These are phyloP conservation scores for Karalla daura DNA, from an alignment of 2,797 vertebrate species.

Conservation along the genomic window DNA sequence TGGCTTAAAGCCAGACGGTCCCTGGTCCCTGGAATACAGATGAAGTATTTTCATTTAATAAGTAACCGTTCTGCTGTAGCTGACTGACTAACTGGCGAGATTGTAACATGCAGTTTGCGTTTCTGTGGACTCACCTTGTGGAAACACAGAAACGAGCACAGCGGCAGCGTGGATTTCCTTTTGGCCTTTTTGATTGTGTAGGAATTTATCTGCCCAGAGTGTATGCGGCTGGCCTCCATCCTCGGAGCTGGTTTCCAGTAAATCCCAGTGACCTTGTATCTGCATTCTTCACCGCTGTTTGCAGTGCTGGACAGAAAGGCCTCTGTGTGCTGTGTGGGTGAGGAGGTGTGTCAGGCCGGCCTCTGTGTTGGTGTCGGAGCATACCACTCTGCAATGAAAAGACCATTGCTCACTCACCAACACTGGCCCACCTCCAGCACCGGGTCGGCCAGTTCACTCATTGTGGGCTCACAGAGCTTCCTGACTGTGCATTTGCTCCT, in stretches of 20 bases:
- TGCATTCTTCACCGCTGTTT: constrained; percentile 22
- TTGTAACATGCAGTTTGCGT: not conserved
- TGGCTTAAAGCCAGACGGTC: too few relatives aligned
- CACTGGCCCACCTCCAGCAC: constrained; percentile 51
- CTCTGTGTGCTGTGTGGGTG: constrained; percentile 19
- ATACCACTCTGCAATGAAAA: constrained; percentile 38
- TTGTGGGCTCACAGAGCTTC: constrained; percentile 40
- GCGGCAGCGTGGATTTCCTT: not conserved
- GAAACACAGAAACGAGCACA: not conserved
- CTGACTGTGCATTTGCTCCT: constrained; percentile 33
- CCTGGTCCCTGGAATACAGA: too few relatives aligned
- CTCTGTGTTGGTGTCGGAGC: constrained; percentile 37
- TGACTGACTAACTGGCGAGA: too few relatives aligned
- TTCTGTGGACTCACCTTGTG: constrained; percentile 1
- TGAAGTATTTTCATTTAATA: too few relatives aligned
- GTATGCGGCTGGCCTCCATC: too few relatives aligned
- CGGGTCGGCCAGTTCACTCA: constrained; percentile 39
- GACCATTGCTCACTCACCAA: constrained; percentile 44
- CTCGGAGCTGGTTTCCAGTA: too few relatives aligned
- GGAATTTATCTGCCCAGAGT: not conserved
- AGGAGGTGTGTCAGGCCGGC: constrained; percentile 23
- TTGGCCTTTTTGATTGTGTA: not conserved
- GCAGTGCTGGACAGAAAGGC: constrained; percentile 39
- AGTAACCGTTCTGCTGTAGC: too few relatives aligned
- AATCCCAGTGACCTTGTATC: constrained; percentile 16